Evolutionary conservation across 2,113 vertebrate genomes (phyloP).

Genomic region (Anhinga rufa): DNA sequence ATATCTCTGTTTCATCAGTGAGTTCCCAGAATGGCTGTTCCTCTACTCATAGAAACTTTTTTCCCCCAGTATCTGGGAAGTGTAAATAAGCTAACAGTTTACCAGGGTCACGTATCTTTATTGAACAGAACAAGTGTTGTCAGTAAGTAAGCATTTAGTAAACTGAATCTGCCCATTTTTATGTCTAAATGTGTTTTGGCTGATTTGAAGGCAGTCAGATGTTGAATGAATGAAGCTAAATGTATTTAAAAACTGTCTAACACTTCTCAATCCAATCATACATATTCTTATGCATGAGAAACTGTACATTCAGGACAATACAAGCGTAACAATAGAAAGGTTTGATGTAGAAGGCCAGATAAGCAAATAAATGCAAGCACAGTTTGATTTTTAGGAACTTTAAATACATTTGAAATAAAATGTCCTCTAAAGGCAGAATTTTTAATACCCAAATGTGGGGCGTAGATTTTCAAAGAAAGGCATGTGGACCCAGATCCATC

Average conservation of each 20-base stretch:
- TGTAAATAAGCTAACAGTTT: neutral
- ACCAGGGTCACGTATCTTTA: neutral
- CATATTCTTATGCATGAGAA: neutral
- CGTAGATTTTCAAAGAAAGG: neutral
- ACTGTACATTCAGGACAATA: neutral
- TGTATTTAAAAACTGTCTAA: neutral
- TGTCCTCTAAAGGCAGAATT: neutral
- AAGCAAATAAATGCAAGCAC: neutral
- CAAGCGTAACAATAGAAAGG: neutral
- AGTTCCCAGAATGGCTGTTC: neutral
- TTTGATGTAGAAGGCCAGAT: neutral
- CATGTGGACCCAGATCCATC: neutral
- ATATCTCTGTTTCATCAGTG: neutral
- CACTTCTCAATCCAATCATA: neutral
- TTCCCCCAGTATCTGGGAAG: neutral
- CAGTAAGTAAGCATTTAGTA: neutral
- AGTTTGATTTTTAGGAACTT: neutral
- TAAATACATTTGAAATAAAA: neutral
- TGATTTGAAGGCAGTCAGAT: neutral
- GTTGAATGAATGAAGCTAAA: neutral
- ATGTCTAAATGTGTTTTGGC: neutral
- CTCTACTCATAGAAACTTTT: neutral
- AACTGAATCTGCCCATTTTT: neutral
- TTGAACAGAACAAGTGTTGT: neutral
- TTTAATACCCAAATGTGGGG: neutral